These are phyloP conservation scores for Ammodytes marinus DNA, from an alignment of 2,113 vertebrate genomes.

Conservation along the genomic window DNA sequence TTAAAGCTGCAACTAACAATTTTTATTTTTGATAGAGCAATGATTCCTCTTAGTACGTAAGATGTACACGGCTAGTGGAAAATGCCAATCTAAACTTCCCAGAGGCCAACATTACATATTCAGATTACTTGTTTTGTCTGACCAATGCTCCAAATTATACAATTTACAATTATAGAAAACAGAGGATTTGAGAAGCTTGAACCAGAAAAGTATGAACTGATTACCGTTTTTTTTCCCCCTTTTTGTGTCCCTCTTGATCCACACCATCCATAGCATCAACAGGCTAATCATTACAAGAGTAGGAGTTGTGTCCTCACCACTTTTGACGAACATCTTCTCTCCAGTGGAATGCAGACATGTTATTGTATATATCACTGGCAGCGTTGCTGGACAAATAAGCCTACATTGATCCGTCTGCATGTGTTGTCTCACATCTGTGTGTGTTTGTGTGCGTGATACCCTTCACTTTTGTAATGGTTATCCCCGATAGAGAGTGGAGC, in stretches of 20 bases:
- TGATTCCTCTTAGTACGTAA: neutral
- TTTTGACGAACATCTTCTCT: conserved; percentile 39
- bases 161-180: neutral
- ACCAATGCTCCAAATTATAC: neutral
- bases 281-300: neutral
- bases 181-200: neutral
- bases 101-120: neutral
- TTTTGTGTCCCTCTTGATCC: neutral
- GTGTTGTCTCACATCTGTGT: conserved; percentile 59
- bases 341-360: conserved; percentile 65
- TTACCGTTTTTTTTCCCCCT: neutral
- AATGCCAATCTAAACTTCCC: neutral
- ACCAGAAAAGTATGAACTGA: neutral
- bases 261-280: neutral
- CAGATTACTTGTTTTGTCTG: neutral
- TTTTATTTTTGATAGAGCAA: neutral
- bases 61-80: neutral
- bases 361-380: conserved; percentile 54
- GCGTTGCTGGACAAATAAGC: conserved; percentile 63
- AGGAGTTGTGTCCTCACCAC: conserved; percentile 21
- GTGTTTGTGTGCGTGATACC: conserved; percentile 23
- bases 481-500: conserved; percentile 16
- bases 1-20: neutral
- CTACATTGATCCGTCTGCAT: conserved; percentile 31
- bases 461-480: conserved; percentile 29